Conservation (phyloP, 1,140 invertebrate species). For the Leptinotarsa texana region DNA sequence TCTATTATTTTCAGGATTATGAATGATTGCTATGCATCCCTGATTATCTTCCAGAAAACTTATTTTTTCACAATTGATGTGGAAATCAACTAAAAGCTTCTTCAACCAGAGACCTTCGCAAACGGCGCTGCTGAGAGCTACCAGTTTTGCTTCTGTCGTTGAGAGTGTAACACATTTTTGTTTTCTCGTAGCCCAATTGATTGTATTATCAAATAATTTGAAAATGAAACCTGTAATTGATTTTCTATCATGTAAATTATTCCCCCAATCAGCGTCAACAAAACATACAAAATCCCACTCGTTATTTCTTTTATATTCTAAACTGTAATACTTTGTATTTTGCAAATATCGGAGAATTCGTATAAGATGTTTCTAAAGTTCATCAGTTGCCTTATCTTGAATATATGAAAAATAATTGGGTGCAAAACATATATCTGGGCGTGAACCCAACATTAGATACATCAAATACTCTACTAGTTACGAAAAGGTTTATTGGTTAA, state of each 20-base stretch:
- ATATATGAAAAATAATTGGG: background rate
- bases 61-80: constrained; percentile 5
- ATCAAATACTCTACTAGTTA: background rate
- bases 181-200: constrained; percentile 52
- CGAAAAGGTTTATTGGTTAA: background rate
- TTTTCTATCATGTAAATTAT: background rate
- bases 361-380: too few species aligned
- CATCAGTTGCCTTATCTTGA: background rate
- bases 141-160: constrained; percentile 56
- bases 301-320: too few species aligned
- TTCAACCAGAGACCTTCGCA: constrained; percentile 49
- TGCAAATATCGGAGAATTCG: too few species aligned
- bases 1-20: constrained; percentile 54
- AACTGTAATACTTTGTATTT: too few species aligned
- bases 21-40: constrained; percentile 50
- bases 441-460: background rate
- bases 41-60: constrained; percentile 29
- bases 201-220: constrained; percentile 14
- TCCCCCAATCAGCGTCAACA: background rate
- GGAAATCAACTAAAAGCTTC: constrained; percentile 46
- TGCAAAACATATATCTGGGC: too few species aligned
- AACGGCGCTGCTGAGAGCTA: constrained; percentile 46
- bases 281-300: background rate
- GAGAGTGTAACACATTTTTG: constrained; percentile 51
- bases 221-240: background rate